Conservation (phyloP, 2,888 invertebrate species). For the Drosophila mercatorum region DNA sequence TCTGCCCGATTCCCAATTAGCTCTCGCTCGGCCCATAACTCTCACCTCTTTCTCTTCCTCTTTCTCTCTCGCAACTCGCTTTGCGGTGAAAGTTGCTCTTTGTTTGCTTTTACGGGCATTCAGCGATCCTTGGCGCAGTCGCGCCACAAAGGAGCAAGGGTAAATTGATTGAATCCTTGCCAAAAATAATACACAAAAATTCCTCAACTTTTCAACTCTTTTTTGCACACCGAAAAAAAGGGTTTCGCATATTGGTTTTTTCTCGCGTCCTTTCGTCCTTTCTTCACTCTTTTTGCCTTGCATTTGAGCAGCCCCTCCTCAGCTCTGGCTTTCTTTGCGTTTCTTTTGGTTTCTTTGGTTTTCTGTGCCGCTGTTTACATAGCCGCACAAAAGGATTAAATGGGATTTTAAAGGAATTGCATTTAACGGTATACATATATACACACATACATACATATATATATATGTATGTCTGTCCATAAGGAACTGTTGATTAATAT, state of each 20-base stretch:
- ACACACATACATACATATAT: neutral
- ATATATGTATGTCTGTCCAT: conserved; percentile 8
- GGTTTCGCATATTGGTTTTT: conserved; percentile 42
- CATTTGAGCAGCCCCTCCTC: conserved; percentile 43
- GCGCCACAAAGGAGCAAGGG: conserved; percentile 39
- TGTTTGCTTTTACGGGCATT: conserved; percentile 54
- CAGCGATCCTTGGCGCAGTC: conserved; percentile 21
- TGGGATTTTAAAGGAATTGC: conserved; percentile 64
- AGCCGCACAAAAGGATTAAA: conserved; percentile 78
- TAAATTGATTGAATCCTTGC: conserved; percentile 67
- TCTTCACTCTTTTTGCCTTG: conserved; percentile 23
- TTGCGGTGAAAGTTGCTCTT: conserved; percentile 72
- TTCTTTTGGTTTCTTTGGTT: conserved; percentile 25
- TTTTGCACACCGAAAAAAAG: conserved; percentile 38
- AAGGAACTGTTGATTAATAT: conserved; percentile 69
- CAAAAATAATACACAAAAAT: conserved; percentile 30
- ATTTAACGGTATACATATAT: conserved; percentile 9
- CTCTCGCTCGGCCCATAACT: conserved; percentile 51
- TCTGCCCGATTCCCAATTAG: conserved; percentile 29
- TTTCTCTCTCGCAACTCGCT: conserved; percentile 2
- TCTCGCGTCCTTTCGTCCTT: conserved; percentile 6
- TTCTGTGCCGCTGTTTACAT: conserved; percentile 66
- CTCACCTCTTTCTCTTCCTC: conserved; percentile 49
- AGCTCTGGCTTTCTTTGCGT: conserved; percentile 14
- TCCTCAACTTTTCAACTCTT: conserved; percentile 67